Percentiles rank a stretch among this genome's conserved stretches.
These are phyloP conservation scores for Tursiops truncatus DNA, from an alignment of 2,113 vertebrate species.

Conservation along the genomic window DNA sequence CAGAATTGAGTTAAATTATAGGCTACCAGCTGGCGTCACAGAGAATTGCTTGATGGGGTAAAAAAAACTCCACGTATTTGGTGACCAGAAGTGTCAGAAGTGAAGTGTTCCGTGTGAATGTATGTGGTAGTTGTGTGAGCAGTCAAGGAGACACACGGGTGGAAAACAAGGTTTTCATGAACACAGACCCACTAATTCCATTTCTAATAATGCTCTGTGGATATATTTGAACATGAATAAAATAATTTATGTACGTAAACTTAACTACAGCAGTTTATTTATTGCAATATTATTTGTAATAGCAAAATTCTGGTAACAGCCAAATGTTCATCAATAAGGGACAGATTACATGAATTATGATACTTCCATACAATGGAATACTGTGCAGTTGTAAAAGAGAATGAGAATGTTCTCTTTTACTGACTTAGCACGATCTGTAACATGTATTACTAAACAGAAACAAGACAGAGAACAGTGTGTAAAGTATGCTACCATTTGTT, in stretches of 20 bases:
- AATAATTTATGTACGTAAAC: constrained; percentile 24
- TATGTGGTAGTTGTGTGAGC: background rate
- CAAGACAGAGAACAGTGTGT: background rate
- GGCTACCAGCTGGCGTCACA: background rate
- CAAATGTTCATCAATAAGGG: background rate
- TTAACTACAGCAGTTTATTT: background rate
- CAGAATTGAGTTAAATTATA: background rate
- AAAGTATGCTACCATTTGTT: background rate
- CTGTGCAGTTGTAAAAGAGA: background rate
- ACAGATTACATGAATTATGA: background rate
- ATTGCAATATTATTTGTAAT: background rate
- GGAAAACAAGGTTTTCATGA: background rate
- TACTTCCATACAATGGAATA: background rate
- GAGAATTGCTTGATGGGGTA: background rate
- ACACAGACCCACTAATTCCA: background rate
- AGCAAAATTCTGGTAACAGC: constrained; percentile 3
- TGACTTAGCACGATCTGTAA: background rate
- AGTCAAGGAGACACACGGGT: background rate
- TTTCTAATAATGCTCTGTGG: background rate
- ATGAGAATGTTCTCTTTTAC: background rate
- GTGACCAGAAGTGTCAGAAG: background rate
- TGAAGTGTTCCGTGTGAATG: background rate
- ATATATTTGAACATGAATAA: background rate
- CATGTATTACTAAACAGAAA: background rate
- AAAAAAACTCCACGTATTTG: background rate